A percentile compares a stretch with the other conserved stretches of the same genome.
phyloP scores from a whole-genome alignment of 2,113 vertebrate species.

The Synchiropus splendidus region DNA sequence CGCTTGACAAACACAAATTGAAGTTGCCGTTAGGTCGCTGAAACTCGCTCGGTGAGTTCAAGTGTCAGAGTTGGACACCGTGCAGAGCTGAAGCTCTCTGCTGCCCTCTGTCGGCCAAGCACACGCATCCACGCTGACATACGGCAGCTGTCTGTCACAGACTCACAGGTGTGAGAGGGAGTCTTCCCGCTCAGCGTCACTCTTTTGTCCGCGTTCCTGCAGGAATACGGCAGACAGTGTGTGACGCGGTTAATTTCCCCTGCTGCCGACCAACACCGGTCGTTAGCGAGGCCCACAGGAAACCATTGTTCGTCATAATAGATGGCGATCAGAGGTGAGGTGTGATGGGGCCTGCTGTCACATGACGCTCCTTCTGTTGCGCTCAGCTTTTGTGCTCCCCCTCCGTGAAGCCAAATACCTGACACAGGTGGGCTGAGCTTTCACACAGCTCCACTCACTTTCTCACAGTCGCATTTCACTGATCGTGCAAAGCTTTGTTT shows the following conservation, averaged over 20 bases:
- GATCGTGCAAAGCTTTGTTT: too few species aligned
- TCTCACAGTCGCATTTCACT: too few species aligned
- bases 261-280: constrained; percentile 49
- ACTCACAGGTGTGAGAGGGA: constrained; percentile 48
- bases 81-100: constrained; percentile 57
- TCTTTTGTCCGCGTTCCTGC: constrained; percentile 36
- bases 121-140: constrained; percentile 19
- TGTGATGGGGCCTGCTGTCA: constrained; percentile 49
- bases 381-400: too few species aligned
- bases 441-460: too few species aligned
- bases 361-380: constrained; percentile 47
- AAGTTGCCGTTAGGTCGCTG: constrained; percentile 5
- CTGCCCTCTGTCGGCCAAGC: constrained; percentile 60
- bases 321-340: constrained; percentile 56
- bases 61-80: constrained; percentile 5
- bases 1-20: constrained; percentile 45
- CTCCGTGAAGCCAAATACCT: too few species aligned
- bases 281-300: constrained; percentile 48
- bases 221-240: constrained; percentile 32
- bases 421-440: too few species aligned
- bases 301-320: constrained; percentile 58
- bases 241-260: constrained; percentile 54
- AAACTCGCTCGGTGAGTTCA: constrained; percentile 4
- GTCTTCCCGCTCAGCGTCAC: constrained; percentile 21
- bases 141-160: constrained; percentile 54